Percentiles rank a stretch among this genome's conserved stretches.
Conservation (phyloP, 2,113 vertebrate genomes). For the Oncorhynchus keta region DNA sequence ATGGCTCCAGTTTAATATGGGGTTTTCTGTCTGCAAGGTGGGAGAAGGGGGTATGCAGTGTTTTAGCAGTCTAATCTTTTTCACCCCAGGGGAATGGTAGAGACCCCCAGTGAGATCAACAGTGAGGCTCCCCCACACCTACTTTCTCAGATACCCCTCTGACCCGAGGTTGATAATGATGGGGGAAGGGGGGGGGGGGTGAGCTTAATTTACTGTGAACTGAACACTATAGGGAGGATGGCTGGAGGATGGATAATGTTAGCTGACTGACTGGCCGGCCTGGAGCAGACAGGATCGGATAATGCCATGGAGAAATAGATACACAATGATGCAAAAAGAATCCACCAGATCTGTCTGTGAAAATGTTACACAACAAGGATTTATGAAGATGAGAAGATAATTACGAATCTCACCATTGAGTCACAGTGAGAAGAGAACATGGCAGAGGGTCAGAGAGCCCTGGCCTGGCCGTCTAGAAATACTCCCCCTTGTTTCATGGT, state of each 20-base stretch:
- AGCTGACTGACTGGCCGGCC: too few species aligned
- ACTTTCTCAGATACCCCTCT: neutral
- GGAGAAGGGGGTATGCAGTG: neutral
- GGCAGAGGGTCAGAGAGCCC: slow-evolving; percentile 35
- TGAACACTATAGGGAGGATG: too few species aligned
- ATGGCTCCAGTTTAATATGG: neutral
- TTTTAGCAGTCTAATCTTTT: neutral
- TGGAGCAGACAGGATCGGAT: neutral
- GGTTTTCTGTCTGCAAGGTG: neutral
- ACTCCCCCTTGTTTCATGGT: slow-evolving; percentile 53
- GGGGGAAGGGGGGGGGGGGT: too few species aligned
- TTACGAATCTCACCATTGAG: too few species aligned
- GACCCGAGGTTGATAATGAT: neutral
- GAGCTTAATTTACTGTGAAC: too few species aligned
- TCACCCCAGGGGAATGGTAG: neutral
- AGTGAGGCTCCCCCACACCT: neutral
- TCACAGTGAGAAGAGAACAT: neutral
- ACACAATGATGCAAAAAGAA: neutral
- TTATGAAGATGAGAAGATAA: neutral
- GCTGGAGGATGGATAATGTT: too few species aligned
- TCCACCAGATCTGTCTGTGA: neutral
- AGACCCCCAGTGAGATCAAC: neutral
- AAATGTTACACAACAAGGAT: neutral
- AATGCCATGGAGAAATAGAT: neutral
- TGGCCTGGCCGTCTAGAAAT: slow-evolving; percentile 56